A percentile compares a stretch with the other conserved stretches of the same genome.
Conservation (phyloP, 2,888 invertebrate species). For the Dilophus febrilis region DNA sequence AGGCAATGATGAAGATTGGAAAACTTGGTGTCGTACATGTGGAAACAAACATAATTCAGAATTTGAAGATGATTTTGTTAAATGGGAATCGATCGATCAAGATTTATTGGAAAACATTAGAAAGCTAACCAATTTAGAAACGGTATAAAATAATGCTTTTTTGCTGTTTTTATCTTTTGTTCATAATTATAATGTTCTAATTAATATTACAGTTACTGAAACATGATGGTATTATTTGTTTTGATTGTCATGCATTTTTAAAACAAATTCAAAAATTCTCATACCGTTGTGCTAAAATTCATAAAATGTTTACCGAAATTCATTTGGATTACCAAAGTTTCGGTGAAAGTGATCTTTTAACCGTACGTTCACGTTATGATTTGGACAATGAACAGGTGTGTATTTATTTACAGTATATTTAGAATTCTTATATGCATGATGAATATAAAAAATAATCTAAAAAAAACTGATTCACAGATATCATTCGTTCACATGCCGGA, state of each 20-base stretch:
- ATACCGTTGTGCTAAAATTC: not conserved
- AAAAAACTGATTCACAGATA: too few species aligned
- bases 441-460: too few species aligned
- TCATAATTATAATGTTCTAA: not conserved
- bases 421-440: too few species aligned
- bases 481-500: too few species aligned
- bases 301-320: not conserved
- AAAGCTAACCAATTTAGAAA: not conserved
- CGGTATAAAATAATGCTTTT: too few species aligned
- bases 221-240: not conserved
- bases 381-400: not conserved
- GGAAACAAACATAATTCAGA: slow-evolving; percentile 8
- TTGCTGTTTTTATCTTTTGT: too few species aligned
- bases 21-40: slow-evolving; percentile 11
- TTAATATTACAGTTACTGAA: not conserved
- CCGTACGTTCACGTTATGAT: not conserved
- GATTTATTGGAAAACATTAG: slow-evolving; percentile 5
- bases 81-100: slow-evolving; percentile 7
- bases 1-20: too few species aligned
- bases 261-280: not conserved
- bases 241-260: not conserved
- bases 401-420: too few species aligned
- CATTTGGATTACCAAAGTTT: not conserved
- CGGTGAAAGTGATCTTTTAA: not conserved
- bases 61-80: slow-evolving; percentile 6